Percentiles rank a stretch among this genome's conserved stretches.
phyloP scores from a whole-genome alignment of 2,888 invertebrate species.

The Halocaridina rubra region DNA sequence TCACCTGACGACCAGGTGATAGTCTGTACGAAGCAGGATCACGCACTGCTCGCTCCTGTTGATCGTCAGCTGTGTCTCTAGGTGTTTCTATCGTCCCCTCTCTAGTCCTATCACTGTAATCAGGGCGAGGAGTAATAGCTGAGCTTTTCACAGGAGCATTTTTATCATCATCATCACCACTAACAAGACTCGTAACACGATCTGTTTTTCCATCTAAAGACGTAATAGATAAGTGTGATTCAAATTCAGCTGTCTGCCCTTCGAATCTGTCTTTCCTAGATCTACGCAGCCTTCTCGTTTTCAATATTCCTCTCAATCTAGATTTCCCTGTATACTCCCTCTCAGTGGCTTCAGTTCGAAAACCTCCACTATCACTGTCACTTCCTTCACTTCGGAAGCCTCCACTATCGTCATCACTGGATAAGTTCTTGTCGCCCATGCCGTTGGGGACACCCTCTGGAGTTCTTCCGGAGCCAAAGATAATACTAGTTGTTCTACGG shows the following conservation, averaged over 20 bases:
- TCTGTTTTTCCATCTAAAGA: background rate
- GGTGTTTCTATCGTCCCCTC: background rate
- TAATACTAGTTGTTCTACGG: constrained; percentile 16
- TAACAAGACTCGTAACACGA: background rate
- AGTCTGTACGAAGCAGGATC: background rate
- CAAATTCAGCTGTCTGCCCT: background rate
- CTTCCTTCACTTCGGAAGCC: background rate
- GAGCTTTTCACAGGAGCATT: background rate
- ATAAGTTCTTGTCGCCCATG: background rate
- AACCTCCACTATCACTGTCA: constrained; percentile 14
- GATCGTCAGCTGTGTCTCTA: background rate
- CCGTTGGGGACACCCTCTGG: background rate
- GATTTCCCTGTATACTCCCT: background rate
- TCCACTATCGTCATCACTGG: constrained; percentile 45
- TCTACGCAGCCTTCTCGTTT: background rate
- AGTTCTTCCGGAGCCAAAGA: constrained; percentile 9
- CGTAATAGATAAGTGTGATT: background rate
- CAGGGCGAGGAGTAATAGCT: background rate
- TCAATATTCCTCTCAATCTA: constrained; percentile 17
- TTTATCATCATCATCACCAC: background rate
- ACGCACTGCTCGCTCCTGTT: background rate
- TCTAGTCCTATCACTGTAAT: background rate
- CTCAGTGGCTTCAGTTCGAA: constrained; percentile 28
- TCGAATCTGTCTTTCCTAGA: background rate
- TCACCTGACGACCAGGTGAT: background rate